phyloP scores from a whole-genome alignment of 2,797 vertebrate genomes.

The Percopsis omiscomaycus region DNA sequence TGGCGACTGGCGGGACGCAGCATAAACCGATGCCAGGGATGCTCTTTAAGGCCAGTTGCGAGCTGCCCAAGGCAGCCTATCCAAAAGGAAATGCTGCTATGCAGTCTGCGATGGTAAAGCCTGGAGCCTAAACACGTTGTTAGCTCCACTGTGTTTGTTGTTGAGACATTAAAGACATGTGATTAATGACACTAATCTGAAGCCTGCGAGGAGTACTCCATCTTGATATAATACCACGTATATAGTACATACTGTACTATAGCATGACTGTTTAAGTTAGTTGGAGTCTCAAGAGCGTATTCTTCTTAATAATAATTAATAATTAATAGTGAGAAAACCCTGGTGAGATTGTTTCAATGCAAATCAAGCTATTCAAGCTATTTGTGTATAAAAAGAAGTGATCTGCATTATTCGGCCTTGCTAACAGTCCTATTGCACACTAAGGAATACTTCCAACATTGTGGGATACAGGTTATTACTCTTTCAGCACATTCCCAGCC shows the following conservation, averaged over 20 bases:
- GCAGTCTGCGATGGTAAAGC: constrained; percentile 20
- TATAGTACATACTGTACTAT: too few species aligned
- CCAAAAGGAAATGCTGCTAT: constrained; percentile 9
- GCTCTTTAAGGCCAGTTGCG: constrained; percentile 1
- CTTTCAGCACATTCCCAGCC: constrained; percentile 2
- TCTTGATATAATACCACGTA: too few species aligned
- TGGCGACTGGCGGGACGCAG: background rate
- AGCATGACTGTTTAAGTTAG: too few species aligned
- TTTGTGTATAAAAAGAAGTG: too few species aligned
- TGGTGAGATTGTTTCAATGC: too few species aligned
- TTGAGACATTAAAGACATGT: constrained; percentile 7
- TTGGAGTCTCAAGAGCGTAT: too few species aligned
- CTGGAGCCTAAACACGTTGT: constrained; percentile 23
- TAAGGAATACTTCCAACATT: constrained; percentile 9
- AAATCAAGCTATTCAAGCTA: too few species aligned
- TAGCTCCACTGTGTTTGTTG: constrained; percentile 16
- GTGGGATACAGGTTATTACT: constrained; percentile 4
- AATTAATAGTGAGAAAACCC: too few species aligned
- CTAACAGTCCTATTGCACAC: too few species aligned
- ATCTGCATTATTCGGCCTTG: too few species aligned
- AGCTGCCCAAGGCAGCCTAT: background rate
- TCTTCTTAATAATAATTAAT: too few species aligned
- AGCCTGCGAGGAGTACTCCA: background rate
- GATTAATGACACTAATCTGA: constrained; percentile 11
- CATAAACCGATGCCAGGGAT: constrained; percentile 17